Conservation (phyloP, 2,113 vertebrate genomes). For the Ictalurus furcatus region DNA sequence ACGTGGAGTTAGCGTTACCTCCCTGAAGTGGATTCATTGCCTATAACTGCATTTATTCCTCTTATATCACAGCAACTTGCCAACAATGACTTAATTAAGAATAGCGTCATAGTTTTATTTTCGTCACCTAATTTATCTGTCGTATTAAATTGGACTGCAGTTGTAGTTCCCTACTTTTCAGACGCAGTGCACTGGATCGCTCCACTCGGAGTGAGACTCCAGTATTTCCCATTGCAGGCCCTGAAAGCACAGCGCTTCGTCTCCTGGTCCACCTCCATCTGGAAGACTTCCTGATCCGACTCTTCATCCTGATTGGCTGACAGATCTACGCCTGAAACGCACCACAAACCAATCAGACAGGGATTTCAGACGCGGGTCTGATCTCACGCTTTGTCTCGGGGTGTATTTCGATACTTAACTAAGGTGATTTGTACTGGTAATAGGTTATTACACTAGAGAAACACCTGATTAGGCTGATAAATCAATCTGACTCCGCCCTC, state of each 20-base stretch:
- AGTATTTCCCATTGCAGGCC: slow-evolving; percentile 92
- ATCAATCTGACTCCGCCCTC: not conserved
- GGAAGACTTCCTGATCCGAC: slow-evolving; percentile 95
- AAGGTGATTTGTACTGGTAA: too few relatives aligned
- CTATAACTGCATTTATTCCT: not conserved
- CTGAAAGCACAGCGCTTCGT: slow-evolving; percentile 88
- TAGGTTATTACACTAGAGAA: too few relatives aligned
- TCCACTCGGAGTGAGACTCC: slow-evolving; percentile 86
- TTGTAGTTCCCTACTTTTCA: slow-evolving; percentile 78
- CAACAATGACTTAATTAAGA: too few relatives aligned
- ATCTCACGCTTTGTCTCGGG: not conserved
- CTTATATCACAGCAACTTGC: too few relatives aligned
- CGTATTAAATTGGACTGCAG: not conserved
- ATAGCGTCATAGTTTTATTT: too few relatives aligned
- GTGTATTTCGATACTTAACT: too few relatives aligned
- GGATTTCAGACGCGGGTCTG: not conserved
- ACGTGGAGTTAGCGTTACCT: too few relatives aligned
- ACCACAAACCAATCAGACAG: not conserved
- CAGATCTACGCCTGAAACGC: slow-evolving; percentile 84
- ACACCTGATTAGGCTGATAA: not conserved
- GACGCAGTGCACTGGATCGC: slow-evolving; percentile 91
- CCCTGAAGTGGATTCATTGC: too few relatives aligned
- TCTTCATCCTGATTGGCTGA: slow-evolving; percentile 96
- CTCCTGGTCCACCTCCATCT: slow-evolving; percentile 92
- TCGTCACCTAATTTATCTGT: not conserved